A percentile compares a stretch with the other conserved stretches of the same genome.
phyloP scores from a whole-genome alignment of 2,888 invertebrate species.

The Dugesia japonica region DNA sequence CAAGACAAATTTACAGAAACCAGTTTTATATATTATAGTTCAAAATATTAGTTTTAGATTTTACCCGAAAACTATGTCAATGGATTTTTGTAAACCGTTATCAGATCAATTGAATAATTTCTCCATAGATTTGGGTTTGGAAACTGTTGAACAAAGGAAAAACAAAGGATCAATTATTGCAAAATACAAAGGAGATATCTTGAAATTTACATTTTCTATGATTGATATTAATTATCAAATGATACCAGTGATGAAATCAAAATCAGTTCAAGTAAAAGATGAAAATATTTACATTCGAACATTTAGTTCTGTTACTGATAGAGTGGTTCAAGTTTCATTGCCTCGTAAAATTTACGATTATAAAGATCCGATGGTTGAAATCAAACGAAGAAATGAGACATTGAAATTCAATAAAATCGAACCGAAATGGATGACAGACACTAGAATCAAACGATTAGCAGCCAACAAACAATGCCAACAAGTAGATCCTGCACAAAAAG shows the following conservation, averaged over 20 bases:
- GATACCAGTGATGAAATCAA: not conserved
- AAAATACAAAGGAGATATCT: not conserved
- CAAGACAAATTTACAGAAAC: not conserved
- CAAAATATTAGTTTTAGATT: not conserved
- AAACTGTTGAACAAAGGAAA: not conserved
- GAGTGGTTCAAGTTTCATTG: not conserved
- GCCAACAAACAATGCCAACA: not conserved
- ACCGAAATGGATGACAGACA: not conserved
- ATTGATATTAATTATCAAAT: not conserved
- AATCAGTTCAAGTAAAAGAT: not conserved
- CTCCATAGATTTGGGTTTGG: not conserved
- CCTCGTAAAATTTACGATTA: not conserved
- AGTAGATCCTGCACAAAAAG: not conserved
- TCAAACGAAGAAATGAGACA: not conserved
- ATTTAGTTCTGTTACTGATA: not conserved
- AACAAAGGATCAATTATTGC: not conserved
- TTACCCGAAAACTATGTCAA: not conserved
- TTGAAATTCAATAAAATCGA: not conserved
- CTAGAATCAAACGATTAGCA: not conserved
- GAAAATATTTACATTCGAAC: not conserved
- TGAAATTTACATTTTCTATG: not conserved
- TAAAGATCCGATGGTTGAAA: not conserved
- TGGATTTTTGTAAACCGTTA: not conserved
- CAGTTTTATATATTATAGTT: not conserved
- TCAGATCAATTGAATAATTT: not conserved